These are phyloP conservation scores for Hydrophis major DNA, from an alignment of 2,797 vertebrate genomes.

Conservation along the genomic window DNA sequence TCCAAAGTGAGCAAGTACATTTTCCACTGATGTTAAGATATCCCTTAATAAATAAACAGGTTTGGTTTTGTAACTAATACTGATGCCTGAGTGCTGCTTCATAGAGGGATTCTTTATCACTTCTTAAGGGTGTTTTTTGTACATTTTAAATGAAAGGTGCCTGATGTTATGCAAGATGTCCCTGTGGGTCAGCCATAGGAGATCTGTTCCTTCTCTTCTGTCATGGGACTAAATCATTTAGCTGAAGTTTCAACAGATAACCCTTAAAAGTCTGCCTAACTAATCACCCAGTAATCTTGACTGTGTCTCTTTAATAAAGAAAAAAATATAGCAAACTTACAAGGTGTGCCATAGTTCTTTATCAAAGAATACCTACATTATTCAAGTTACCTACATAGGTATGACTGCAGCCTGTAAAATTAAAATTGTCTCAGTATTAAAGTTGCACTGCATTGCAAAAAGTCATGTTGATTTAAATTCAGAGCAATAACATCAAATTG, in stretches of 20 bases:
- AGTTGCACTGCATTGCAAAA: background rate
- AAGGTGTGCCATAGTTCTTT: conserved; percentile 46
- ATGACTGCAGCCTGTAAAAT: conserved; percentile 35
- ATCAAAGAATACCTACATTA: conserved; percentile 39
- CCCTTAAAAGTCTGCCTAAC: conserved; percentile 58
- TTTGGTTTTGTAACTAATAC: conserved; percentile 43
- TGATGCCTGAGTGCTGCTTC: conserved; percentile 74
- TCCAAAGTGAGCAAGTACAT: background rate
- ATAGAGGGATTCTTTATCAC: conserved; percentile 84
- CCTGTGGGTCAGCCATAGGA: conserved; percentile 69
- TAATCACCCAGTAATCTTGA: conserved; percentile 48
- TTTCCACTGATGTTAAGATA: background rate
- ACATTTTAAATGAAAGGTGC: conserved; percentile 71
- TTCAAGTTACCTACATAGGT: conserved; percentile 9
- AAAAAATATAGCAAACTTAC: conserved; percentile 57
- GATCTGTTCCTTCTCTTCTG: conserved; percentile 77
- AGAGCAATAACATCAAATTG: background rate
- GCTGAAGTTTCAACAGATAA: conserved; percentile 63
- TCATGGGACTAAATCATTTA: conserved; percentile 58
- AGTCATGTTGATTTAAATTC: background rate
- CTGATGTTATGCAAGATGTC: conserved; percentile 68
- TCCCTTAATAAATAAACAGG: background rate
- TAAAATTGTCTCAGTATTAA: conserved; percentile 32
- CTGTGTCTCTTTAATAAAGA: conserved; percentile 47
- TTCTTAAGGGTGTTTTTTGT: conserved; percentile 84